phyloP scores from a whole-genome alignment of 2,113 vertebrate genomes.

The Oreochromis spilurus region DNA sequence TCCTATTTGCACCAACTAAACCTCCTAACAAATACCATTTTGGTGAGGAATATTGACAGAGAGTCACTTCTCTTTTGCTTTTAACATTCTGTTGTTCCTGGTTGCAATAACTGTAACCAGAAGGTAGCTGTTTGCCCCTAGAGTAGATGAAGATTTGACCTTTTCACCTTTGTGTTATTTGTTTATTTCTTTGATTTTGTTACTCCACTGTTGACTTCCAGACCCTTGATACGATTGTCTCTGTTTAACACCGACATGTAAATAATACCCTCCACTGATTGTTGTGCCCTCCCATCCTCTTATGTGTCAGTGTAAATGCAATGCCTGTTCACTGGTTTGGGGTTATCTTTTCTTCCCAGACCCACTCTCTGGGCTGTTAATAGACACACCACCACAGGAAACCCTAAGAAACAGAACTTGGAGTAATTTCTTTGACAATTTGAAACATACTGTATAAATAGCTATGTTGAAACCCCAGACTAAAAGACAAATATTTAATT shows the following conservation, averaged over 20 bases:
- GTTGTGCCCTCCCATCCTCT: neutral
- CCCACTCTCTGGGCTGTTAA: neutral
- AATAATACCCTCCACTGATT: neutral
- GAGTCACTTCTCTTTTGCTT: neutral
- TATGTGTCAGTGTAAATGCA: neutral
- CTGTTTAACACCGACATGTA: neutral
- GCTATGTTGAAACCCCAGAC: neutral
- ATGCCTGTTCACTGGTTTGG: neutral
- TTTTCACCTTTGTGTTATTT: neutral
- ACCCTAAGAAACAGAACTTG: neutral
- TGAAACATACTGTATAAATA: neutral
- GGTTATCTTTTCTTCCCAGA: neutral
- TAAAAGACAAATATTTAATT: neutral
- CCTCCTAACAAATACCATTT: neutral
- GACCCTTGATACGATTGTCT: neutral
- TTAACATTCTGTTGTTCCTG: neutral
- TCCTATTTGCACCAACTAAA: neutral
- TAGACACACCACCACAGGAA: neutral
- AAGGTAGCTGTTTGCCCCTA: neutral
- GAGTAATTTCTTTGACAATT: neutral
- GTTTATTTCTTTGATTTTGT: neutral
- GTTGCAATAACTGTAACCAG: neutral
- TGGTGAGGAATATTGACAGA: neutral
- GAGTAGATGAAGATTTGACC: neutral
- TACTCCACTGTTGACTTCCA: neutral